Conservation (phyloP, 2,797 vertebrate genomes). For the Hippoglossus hippoglossus region DNA sequence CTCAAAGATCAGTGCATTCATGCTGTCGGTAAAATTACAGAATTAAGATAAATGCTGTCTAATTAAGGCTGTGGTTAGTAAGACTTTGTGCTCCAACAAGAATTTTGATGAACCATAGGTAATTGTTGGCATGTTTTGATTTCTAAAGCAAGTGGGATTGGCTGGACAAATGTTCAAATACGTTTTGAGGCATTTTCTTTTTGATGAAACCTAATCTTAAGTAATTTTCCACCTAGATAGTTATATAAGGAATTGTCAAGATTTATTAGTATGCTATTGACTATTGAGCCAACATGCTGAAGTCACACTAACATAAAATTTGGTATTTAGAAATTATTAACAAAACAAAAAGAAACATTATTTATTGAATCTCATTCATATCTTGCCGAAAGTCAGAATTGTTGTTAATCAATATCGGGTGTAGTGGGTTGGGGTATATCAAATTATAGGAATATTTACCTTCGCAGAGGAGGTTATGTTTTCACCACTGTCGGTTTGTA, state of each 20-base stretch:
- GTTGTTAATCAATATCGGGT: background rate
- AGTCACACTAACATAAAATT: background rate
- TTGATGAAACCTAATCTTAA: constrained; percentile 9
- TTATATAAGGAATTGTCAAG: background rate
- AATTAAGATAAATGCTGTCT: constrained; percentile 16
- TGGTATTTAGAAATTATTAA: background rate
- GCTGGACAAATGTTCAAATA: constrained; percentile 7
- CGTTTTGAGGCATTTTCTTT: constrained; percentile 11
- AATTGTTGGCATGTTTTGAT: constrained; percentile 20
- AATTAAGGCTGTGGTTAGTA: constrained; percentile 15
- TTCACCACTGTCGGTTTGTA: no score
- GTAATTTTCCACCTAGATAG: constrained; percentile 1
- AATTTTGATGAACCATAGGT: constrained; percentile 1
- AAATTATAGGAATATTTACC: background rate
- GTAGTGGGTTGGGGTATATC: background rate
- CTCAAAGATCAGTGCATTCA: constrained; percentile 23
- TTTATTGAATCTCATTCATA: background rate
- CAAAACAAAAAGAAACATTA: background rate
- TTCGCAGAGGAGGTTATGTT: no score
- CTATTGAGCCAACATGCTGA: background rate
- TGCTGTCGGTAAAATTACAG: constrained; percentile 1
- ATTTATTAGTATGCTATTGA: background rate
- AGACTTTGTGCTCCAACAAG: constrained; percentile 3
- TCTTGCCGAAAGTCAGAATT: background rate
- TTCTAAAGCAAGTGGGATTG: constrained; percentile 14